Evolutionary conservation across 2,113 vertebrate genomes (phyloP).

Genomic region (Charina bottae): DNA sequence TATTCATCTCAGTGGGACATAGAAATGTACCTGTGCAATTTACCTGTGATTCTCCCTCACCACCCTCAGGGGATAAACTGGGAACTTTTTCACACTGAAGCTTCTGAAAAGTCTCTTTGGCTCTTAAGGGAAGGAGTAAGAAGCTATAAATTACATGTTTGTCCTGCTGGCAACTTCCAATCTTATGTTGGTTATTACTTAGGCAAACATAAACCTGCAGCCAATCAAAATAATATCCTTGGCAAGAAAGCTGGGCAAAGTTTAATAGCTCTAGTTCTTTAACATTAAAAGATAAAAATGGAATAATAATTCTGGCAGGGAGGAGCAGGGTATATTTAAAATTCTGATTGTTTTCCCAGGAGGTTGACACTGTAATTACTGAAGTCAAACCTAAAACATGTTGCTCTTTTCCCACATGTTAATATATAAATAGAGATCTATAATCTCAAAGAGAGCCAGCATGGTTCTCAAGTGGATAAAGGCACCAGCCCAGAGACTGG

Average conservation of each 20-base stretch:
- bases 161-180: slow-evolving; percentile 58
- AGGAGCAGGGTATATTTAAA: slow-evolving; percentile 57
- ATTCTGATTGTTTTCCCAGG: slow-evolving; percentile 69
- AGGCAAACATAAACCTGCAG: slow-evolving; percentile 64
- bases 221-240: slow-evolving; percentile 72
- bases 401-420: slow-evolving; percentile 43
- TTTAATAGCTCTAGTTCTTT: slow-evolving; percentile 59
- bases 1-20: background rate
- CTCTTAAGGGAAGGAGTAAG: slow-evolving; percentile 59
- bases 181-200: slow-evolving; percentile 65
- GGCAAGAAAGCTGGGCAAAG: slow-evolving; percentile 68
- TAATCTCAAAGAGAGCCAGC: background rate
- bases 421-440: background rate
- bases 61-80: slow-evolving; percentile 32
- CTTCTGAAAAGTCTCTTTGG: slow-evolving; percentile 56
- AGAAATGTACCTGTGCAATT: background rate
- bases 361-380: slow-evolving; percentile 56
- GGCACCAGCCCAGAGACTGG: background rate
- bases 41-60: slow-evolving; percentile 27
- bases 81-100: slow-evolving; percentile 24
- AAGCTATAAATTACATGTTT: slow-evolving; percentile 66
- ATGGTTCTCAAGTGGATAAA: background rate
- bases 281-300: slow-evolving; percentile 68
- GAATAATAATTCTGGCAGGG: slow-evolving; percentile 64
- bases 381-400: slow-evolving; percentile 63